Evolutionary conservation across 2,113 vertebrate genomes (phyloP).

Genomic region (Cranoglanis bouderius): DNA sequence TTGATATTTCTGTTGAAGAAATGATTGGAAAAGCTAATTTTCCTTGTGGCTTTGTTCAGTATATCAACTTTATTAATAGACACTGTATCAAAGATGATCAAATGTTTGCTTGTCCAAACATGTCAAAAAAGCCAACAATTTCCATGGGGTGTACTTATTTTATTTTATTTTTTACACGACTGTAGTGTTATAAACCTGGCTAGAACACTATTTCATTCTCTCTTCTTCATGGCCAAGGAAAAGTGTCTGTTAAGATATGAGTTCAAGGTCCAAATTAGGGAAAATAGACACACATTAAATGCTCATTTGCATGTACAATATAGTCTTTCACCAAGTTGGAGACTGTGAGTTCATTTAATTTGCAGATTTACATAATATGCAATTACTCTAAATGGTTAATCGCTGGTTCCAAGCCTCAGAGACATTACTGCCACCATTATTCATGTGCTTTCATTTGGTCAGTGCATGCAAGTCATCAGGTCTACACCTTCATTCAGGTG

Average conservation of each 20-base stretch:
- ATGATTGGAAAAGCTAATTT: no score
- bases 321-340: neutral
- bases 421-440: neutral
- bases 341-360: neutral
- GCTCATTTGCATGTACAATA: neutral
- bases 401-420: neutral
- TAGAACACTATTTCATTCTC: constrained; percentile 31
- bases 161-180: no score
- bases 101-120: no score
- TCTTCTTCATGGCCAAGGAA: constrained; percentile 8
- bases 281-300: neutral
- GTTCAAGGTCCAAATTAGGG: constrained; percentile 30
- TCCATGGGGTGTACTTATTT: no score
- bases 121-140: no score
- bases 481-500: constrained; percentile 4
- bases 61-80: no score
- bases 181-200: constrained; percentile 34
- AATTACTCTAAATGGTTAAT: neutral
- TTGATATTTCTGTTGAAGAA: no score
- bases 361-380: neutral
- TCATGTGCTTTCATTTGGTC: constrained; percentile 16
- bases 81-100: no score
- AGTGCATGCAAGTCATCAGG: constrained; percentile 29
- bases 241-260: neutral
- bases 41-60: no score